phyloP scores from a whole-genome alignment of 30 jellyfish, hydroid and myxozoan genomes.

The Cassiopea xamachana region DNA sequence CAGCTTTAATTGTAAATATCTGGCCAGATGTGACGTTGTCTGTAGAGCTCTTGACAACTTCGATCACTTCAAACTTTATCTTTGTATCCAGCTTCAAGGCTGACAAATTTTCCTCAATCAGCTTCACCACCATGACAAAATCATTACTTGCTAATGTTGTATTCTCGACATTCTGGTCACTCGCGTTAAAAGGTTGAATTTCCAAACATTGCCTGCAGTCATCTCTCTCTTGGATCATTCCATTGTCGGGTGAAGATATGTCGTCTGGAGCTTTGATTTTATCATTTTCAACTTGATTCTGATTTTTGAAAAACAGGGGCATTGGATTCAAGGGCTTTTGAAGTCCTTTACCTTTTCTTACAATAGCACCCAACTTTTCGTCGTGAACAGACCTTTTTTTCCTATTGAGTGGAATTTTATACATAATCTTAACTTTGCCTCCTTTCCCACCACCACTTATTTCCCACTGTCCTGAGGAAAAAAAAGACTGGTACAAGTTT shows the following conservation, averaged over 20 bases:
- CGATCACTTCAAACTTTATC: conserved; percentile 55
- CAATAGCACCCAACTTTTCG: not conserved
- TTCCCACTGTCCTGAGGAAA: not conserved
- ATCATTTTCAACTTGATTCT: not conserved
- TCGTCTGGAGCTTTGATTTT: not conserved
- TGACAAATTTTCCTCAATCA: conserved; percentile 53
- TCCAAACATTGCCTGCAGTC: conserved; percentile 53
- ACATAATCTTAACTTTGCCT: conserved; percentile 24
- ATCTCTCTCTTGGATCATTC: not conserved
- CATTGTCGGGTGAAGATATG: not conserved
- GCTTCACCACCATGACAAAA: conserved; percentile 67
- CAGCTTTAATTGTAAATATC: conserved; percentile 61
- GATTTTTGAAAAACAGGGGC: not conserved
- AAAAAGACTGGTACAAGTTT: not conserved
- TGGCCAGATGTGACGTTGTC: conserved; percentile 37
- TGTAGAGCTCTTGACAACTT: conserved; percentile 55
- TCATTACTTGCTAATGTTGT: conserved; percentile 47
- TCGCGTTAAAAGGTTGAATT: conserved; percentile 28
- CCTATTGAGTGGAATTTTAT: conserved; percentile 37
- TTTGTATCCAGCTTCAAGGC: conserved; percentile 41
- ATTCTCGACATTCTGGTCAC: conserved; percentile 31
- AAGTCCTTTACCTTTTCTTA: too few species aligned
- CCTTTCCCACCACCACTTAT: not conserved
- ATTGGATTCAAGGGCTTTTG: not conserved
- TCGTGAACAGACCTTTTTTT: conserved; percentile 33